Base-by-base conservation (phyloP, 2,888 invertebrate species). In the Siphonodentalium dalli region DNA sequence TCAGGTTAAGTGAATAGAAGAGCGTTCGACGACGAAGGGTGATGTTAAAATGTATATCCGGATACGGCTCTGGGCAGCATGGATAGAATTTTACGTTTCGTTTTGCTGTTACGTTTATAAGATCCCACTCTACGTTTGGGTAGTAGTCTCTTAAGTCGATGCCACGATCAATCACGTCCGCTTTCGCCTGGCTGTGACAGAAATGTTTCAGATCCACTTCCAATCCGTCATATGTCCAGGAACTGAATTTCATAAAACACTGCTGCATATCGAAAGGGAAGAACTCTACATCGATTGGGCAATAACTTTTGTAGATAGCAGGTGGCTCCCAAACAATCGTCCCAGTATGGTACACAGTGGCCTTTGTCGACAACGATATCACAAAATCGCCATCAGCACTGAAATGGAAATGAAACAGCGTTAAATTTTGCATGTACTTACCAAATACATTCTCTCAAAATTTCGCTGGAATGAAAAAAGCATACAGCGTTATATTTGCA, bases 191-290 rank as follows among this genome's bases (percentile, higher is more conserved):
- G 7, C 53, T 39, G 39, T 61, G 61, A 53, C 59, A 60, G 1
- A 66, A 54, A 26, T 66, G 63, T 13, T 63, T 58, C 4, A 66
- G 46, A 37, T 68, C 95, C 85, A 98, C 87, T 90, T 78, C 72
- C 20, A 70, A 65, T 5, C 95, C 95, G 84, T 94, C 93, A 84
- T 98, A 97, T 69, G 97, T 97, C 98, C 98, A 98, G 82, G 95
- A 95, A 77, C 98, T 96, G 82, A 98, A 98, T 86, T 97, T 94
- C 93, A 97, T 94, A 82, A 94, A 92, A 84, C 97, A 98, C 75
- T 91, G 89, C 85, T 98, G 97, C 85, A 96, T 95, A 83, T 98
- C 97, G 85, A 97, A 97, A 62, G 97, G 97, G 85, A 97, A 97
- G 83, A 93, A 95, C 75, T 93, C 96, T 93, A 97, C 76, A 93